Conservation (phyloP, 2,888 invertebrate species). For the Heliconius erato region DNA sequence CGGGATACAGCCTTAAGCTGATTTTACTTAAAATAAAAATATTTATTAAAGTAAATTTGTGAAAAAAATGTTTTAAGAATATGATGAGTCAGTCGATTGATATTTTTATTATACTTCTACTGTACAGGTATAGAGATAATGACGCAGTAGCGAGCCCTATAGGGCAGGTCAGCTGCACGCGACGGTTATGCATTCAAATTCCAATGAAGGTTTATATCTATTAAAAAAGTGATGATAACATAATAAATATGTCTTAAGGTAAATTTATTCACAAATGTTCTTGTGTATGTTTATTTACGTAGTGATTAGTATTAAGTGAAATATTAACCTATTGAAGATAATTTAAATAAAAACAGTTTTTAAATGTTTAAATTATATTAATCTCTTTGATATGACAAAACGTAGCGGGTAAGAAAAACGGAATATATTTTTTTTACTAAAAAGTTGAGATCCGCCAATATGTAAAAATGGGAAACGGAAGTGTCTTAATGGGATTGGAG, state of each 20-base stretch:
- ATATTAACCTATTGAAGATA: neutral
- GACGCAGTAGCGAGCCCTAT: neutral
- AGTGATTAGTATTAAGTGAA: neutral
- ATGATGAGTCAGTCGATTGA: no score
- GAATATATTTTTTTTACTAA: no score
- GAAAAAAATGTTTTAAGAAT: no score
- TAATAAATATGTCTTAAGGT: neutral
- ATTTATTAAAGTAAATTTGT: neutral
- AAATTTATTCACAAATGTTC: neutral
- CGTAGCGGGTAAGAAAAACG: neutral
- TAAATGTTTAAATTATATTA: neutral
- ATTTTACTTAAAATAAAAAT: neutral
- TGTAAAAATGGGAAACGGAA: no score
- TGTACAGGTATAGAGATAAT: no score
- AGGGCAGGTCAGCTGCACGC: neutral
- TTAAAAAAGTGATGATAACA: neutral
- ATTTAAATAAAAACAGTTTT: neutral
- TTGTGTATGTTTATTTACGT: neutral
- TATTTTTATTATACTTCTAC: no score
- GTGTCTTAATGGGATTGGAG: no score
- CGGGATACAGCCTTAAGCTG: no score
- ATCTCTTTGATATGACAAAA: neutral
- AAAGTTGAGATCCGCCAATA: no score
- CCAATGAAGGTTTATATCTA: neutral
- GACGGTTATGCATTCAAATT: neutral